Percentiles rank a stretch among this genome's conserved stretches.
These are phyloP conservation scores for Perodicticus potto DNA, from an alignment of 2,797 vertebrate species.

Conservation along the genomic window DNA sequence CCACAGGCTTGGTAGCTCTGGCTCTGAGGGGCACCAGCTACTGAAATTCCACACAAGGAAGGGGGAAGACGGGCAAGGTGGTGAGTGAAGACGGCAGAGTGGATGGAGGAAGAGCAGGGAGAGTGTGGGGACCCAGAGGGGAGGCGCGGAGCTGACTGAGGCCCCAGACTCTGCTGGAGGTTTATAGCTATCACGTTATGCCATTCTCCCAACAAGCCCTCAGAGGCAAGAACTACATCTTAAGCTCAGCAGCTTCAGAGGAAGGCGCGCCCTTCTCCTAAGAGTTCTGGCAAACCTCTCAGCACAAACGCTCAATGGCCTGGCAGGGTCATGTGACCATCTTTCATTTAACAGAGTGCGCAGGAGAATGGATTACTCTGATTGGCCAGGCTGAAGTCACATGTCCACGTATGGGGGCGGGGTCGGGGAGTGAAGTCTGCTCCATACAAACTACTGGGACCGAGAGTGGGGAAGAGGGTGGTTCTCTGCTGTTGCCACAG, in stretches of 20 bases:
- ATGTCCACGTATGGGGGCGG: not conserved
- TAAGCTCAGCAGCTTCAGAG: not conserved
- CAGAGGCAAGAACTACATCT: not conserved
- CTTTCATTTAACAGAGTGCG: not conserved
- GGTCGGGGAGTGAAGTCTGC: not conserved
- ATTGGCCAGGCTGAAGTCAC: not conserved
- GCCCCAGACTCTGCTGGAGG: not conserved
- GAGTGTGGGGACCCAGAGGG: rapidly evolving
- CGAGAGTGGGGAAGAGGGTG: not conserved
- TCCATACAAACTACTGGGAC: not conserved
- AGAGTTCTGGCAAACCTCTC: not conserved
- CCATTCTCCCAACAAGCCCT: not conserved
- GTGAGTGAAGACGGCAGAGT: not conserved
- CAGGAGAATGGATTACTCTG: not conserved
- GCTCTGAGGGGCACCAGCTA: not conserved
- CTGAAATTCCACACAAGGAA: not conserved
- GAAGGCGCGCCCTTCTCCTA: too few relatives aligned
- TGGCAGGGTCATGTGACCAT: not conserved
- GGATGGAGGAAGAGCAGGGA: too few relatives aligned
- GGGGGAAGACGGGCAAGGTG: not conserved
- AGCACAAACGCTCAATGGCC: not conserved
- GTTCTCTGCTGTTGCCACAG: not conserved
- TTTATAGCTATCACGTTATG: not conserved
- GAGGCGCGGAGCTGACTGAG: too few relatives aligned
- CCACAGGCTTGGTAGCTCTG: not conserved